Evolutionary conservation across 2,113 vertebrate species (phyloP).

Genomic region (Apistogramma diplotaenia): DNA sequence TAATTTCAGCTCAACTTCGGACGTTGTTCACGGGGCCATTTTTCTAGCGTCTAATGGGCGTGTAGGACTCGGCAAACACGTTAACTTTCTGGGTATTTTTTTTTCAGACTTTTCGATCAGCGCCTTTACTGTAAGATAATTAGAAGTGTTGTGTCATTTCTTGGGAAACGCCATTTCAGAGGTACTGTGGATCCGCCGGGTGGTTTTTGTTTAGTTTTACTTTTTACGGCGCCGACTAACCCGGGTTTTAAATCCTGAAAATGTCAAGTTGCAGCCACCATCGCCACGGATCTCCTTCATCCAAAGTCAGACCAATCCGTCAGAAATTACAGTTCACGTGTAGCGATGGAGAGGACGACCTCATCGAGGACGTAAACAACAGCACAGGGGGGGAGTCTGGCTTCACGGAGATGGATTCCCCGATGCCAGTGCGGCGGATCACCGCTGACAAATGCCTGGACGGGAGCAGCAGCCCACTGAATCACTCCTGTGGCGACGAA

Average conservation of each 20-base stretch:
- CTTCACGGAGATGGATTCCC: conserved; percentile 91
- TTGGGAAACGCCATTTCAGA: not conserved
- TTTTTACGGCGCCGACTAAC: not conserved
- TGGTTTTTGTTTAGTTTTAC: conserved; percentile 6
- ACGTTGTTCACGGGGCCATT: conserved; percentile 20
- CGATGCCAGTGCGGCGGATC: conserved; percentile 74
- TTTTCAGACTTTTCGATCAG: not conserved
- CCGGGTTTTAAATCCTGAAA: conserved; percentile 51
- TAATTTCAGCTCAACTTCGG: not conserved
- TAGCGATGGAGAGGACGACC: conserved; percentile 89
- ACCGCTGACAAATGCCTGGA: conserved; percentile 64
- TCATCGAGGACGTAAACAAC: conserved; percentile 85
- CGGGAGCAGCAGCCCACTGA: conserved; percentile 69
- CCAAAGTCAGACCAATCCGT: conserved; percentile 73
- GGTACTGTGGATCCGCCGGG: not conserved
- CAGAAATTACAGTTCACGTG: conserved; percentile 84
- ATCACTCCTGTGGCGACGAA: conserved; percentile 75
- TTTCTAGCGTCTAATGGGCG: conserved; percentile 38
- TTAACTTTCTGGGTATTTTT: not conserved
- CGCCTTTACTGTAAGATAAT: conserved; percentile 34
- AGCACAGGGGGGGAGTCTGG: conserved; percentile 92
- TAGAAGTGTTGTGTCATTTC: not conserved
- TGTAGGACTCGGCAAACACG: conserved; percentile 22
- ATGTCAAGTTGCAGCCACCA: conserved; percentile 75
- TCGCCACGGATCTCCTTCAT: conserved; percentile 62